phyloP scores from a whole-genome alignment of 2,113 vertebrate species.

The Zapus hudsonius region DNA sequence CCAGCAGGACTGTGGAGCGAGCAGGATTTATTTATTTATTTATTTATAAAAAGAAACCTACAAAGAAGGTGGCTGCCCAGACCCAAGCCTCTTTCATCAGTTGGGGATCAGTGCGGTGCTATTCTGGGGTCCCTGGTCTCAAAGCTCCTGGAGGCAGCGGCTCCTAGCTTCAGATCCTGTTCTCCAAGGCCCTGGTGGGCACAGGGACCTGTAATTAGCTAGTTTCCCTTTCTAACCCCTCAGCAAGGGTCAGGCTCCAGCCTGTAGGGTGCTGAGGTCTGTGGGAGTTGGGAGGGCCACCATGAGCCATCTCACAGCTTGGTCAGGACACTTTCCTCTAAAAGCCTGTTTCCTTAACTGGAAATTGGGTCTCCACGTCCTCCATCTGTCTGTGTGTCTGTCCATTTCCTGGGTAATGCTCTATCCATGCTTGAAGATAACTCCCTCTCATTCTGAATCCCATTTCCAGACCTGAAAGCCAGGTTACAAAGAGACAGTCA shows the following conservation, averaged over 20 bases:
- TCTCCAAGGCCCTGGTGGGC: not conserved
- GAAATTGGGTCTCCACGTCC: not conserved
- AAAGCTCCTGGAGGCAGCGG: not conserved
- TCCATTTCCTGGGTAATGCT: not conserved
- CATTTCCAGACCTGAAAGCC: not conserved
- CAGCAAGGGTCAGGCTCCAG: not conserved
- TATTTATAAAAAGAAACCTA: not conserved
- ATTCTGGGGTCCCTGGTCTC: not conserved
- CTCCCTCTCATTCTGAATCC: too few relatives aligned
- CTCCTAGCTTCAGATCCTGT: accelerated
- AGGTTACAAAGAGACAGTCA: accelerated
- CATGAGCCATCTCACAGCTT: accelerated
- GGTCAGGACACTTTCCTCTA: not conserved
- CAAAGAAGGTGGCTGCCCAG: not conserved
- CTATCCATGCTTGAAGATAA: too few relatives aligned
- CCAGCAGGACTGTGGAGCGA: not conserved
- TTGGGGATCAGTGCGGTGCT: not conserved
- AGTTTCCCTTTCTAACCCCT: not conserved
- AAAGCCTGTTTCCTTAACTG: not conserved
- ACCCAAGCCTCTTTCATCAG: not conserved
- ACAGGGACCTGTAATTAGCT: accelerated
- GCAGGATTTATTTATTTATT: not conserved
- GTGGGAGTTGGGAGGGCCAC: not conserved
- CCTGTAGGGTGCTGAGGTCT: not conserved
- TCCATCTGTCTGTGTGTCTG: not conserved